phyloP scores from a whole-genome alignment of 2,113 vertebrate genomes.

The Rhegmatorhina hoffmannsi region DNA sequence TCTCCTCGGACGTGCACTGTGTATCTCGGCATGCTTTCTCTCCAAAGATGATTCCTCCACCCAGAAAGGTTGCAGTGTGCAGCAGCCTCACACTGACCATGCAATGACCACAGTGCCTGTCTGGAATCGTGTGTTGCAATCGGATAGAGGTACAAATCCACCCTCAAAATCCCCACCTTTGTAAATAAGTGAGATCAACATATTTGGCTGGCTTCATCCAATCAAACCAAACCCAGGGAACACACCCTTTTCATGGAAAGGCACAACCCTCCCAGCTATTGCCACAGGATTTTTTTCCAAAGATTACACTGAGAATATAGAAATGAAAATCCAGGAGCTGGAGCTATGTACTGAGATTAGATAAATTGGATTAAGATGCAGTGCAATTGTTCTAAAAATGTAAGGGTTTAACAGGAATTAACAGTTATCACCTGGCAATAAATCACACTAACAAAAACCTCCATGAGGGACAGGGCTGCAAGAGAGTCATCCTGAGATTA shows the following conservation, averaged over 20 bases:
- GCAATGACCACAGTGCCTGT: fast-evolving
- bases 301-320: neutral
- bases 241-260: constrained; percentile 31
- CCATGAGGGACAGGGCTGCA: neutral
- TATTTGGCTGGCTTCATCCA: neutral
- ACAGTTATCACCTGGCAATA: neutral
- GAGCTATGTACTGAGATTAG: neutral
- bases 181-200: neutral
- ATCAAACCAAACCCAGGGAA: neutral
- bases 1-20: constrained; percentile 93
- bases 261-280: neutral
- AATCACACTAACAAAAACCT: neutral
- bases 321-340: neutral
- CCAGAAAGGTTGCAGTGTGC: fast-evolving
- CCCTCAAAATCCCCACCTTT: neutral
- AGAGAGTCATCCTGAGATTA: neutral
- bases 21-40: constrained; percentile 85
- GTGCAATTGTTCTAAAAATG: neutral
- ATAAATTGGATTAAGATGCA: neutral
- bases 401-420: neutral
- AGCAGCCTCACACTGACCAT: neutral
- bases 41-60: neutral
- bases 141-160: neutral
- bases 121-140: neutral
- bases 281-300: neutral